Evolutionary conservation across 2,113 vertebrate species (phyloP), one percentile per base, ranked within the genome.

Genomic region (Nothoprocta pentlandii): DNA sequence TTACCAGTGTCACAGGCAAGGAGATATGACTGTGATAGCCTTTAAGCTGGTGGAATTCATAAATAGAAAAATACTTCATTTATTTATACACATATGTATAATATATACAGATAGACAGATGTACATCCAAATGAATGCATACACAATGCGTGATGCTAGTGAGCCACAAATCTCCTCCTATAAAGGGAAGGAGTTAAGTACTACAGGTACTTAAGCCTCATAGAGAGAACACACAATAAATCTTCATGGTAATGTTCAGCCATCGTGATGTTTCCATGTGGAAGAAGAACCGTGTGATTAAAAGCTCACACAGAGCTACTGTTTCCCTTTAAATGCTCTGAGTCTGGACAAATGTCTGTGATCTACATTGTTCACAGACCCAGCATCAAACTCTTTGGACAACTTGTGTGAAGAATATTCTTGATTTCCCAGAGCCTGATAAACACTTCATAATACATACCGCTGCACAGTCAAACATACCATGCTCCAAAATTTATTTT

Each of bases 391-490:
- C 79, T 6, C 16, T 44, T 64, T 73, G 25, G 62, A 73, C 23
- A 74, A 59, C n/a, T 20, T 54, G 32, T 34, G 11, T 63, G 30
- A 80, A 74, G 23, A 80, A 22, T 28, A n/a, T 20, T 81, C 49
- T 75, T n/a, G 3, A 32, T 87, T 91, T 77, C 66, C 59, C 54
- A 73, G 32, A 46, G 54, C 20, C 59, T 71, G n/a, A 77, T 51
- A 87, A 80, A 30, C 64, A 44, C 47, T 53, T 85, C 53, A 62
- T 32, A 74, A 66, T 49, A 53, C 67, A 5, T 67, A 32, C 79
- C 30, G 53, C 64, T 93, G 94, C 64, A 49, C 2, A 92, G 84
- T 54, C 46, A 89, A 78, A 86, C 19, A 75, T 14, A 73, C 21
- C n/a, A 61, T 51, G 86, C 54, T 12, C 21, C 41, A 87, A 25